Conservation (phyloP, 2,113 vertebrate genomes). For the Pyrgilauda ruficollis region DNA sequence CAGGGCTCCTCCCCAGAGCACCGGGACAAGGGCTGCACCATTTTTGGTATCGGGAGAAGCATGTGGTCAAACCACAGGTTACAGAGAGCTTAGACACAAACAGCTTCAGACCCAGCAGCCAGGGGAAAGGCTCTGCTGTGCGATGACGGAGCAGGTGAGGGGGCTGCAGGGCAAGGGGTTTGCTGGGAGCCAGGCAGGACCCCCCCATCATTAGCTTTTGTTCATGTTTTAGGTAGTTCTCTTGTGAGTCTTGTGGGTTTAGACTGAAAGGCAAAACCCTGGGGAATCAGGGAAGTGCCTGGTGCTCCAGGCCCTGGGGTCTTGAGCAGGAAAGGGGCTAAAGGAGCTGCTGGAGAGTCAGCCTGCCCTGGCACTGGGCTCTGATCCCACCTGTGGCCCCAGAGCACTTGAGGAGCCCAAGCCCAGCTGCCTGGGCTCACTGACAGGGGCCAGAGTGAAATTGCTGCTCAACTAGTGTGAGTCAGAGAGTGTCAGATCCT, state of each 20-base stretch:
- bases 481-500: background rate
- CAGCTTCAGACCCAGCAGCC: accelerated
- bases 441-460: background rate
- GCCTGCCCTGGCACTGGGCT: accelerated
- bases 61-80: slow-evolving; percentile 13
- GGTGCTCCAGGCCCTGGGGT: background rate
- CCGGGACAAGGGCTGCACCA: accelerated
- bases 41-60: background rate
- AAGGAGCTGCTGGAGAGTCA: background rate
- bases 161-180: background rate
- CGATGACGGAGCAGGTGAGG: slow-evolving; percentile 32
- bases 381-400: background rate
- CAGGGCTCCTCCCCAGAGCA: background rate
- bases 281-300: accelerated
- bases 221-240: background rate
- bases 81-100: accelerated
- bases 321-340: background rate
- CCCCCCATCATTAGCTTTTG: background rate
- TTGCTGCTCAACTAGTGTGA: background rate
- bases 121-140: background rate
- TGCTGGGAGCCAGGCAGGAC: accelerated
- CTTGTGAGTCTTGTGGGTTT: background rate
- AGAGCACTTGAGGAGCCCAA: accelerated
- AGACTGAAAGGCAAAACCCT: background rate
- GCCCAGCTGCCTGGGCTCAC: accelerated